These are phyloP conservation scores for Strigops habroptila DNA, from an alignment of 2,113 vertebrate species.

Conservation along the genomic window DNA sequence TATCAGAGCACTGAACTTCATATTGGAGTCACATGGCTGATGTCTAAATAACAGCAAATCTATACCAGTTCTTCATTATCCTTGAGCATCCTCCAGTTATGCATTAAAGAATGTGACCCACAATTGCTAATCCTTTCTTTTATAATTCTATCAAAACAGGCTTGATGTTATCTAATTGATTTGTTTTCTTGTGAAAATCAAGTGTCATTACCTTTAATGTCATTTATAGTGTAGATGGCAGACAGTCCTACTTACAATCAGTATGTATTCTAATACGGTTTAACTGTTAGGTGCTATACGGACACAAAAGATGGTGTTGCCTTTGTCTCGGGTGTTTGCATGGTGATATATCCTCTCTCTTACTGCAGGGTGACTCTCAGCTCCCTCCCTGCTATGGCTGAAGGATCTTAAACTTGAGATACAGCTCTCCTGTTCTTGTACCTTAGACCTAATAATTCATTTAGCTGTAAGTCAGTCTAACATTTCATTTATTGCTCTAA, in stretches of 20 bases:
- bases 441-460: neutral
- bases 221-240: neutral
- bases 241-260: neutral
- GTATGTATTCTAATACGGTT: neutral
- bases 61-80: neutral
- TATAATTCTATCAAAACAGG: neutral
- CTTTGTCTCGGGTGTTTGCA: neutral
- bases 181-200: neutral
- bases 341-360: neutral
- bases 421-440: neutral
- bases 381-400: neutral
- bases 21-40: fast-evolving
- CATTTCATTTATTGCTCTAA: conserved; percentile 12
- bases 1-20: neutral
- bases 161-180: neutral
- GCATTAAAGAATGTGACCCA: neutral
- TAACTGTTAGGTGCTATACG: neutral
- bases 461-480: neutral
- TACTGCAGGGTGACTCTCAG: neutral
- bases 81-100: neutral
- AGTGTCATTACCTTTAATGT: neutral
- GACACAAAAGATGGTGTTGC: neutral
- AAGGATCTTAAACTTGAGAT: neutral
- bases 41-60: neutral
- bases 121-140: neutral